Percentiles rank a stretch among this genome's conserved stretches.
Conservation (phyloP, 2,797 vertebrate genomes). For the Platyrinchus mystaceus region DNA sequence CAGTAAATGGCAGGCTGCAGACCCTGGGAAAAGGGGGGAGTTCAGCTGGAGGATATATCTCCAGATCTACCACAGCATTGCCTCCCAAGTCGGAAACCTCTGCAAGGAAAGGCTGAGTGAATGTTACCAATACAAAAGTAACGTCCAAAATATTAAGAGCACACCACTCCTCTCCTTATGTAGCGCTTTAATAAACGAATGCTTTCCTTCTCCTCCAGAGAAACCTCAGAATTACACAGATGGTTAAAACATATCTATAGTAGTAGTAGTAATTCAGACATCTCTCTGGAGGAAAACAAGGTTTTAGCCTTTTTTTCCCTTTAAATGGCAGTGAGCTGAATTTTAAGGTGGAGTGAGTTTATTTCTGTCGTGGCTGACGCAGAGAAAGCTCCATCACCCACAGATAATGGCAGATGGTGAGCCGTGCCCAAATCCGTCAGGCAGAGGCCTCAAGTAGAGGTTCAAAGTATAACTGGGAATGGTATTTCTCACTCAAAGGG, state of each 20-base stretch:
- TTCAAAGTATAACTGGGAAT: background rate
- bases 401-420: slow-evolving; percentile 49
- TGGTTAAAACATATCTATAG: slow-evolving; percentile 45
- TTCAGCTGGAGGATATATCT: background rate
- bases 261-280: slow-evolving; percentile 45
- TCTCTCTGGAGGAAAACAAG: slow-evolving; percentile 39
- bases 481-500: background rate
- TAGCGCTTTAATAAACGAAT: background rate
- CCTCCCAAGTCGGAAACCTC: background rate
- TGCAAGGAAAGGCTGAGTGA: background rate
- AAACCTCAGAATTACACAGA: slow-evolving; percentile 28
- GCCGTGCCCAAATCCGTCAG: background rate
- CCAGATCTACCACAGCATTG: background rate
- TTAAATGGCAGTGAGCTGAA: slow-evolving; percentile 11
- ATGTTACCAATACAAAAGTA: background rate
- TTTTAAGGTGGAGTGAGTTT: slow-evolving; percentile 61
- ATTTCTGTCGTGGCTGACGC: slow-evolving; percentile 17
- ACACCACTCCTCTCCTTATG: background rate
- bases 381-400: slow-evolving; percentile 36
- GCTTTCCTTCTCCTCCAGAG: background rate
- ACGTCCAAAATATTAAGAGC: background rate
- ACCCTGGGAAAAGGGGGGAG: background rate
- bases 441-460: slow-evolving; percentile 1
- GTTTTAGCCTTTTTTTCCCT: slow-evolving; percentile 8
- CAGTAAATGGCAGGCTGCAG: background rate